Conservation (phyloP, 2,888 invertebrate genomes). For the Leucoma salicis region DNA sequence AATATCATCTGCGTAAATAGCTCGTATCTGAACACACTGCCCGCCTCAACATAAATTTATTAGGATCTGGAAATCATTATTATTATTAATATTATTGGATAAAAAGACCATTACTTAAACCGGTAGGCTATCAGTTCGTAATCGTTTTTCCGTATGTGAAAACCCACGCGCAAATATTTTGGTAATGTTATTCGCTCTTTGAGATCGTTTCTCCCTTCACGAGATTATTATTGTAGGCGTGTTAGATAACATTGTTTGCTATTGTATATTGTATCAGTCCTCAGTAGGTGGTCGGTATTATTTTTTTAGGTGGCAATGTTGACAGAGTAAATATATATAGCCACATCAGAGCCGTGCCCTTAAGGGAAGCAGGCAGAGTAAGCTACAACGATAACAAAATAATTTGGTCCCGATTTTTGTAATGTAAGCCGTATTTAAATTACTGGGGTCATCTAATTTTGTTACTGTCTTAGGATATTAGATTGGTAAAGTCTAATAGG, state of each 20-base stretch:
- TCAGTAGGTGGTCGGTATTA: conserved; percentile 11
- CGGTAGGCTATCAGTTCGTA: neutral
- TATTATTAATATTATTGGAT: too few relatives aligned
- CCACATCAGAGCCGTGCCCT: conserved; percentile 21
- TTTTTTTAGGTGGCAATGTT: conserved; percentile 17
- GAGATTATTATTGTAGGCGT: conserved; percentile 26
- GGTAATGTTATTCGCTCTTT: conserved; percentile 9
- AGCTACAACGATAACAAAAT: conserved; percentile 64
- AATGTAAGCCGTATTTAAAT: conserved; percentile 61
- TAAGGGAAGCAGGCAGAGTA: conserved; percentile 36
- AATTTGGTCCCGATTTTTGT: conserved; percentile 63
- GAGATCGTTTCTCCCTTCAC: conserved; percentile 21
- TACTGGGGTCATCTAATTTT: too few relatives aligned
- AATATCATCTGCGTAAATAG: too few relatives aligned
- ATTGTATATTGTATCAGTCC: conserved; percentile 16
- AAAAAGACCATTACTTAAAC: too few relatives aligned
- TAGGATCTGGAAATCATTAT: too few relatives aligned
- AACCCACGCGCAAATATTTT: conserved; percentile 16
- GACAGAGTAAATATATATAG: conserved; percentile 16
- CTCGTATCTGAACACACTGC: too few relatives aligned
- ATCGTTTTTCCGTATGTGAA: conserved; percentile 15
- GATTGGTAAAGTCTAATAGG: too few relatives aligned
- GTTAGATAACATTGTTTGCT: conserved; percentile 20
- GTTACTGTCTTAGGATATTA: too few relatives aligned
- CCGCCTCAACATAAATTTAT: too few relatives aligned